These are phyloP conservation scores for Drosophila formosana DNA, from an alignment of 2,888 invertebrate species.

Conservation along the genomic window DNA sequence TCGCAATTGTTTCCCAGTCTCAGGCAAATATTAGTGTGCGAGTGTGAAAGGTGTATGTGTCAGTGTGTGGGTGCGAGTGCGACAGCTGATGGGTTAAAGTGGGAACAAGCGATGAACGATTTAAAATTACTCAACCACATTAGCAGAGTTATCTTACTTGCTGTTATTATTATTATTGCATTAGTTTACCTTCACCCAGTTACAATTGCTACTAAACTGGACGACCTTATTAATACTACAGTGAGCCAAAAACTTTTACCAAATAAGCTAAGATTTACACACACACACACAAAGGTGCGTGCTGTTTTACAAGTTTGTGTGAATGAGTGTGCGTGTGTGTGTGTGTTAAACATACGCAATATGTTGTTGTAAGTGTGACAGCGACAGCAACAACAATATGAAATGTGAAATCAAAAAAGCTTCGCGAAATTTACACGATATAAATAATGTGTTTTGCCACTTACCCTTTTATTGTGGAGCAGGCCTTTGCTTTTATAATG, in stretches of 20 bases:
- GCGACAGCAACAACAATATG: conserved; percentile 1
- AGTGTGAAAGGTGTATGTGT: neutral
- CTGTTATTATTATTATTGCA: neutral
- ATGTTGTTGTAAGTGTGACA: too few relatives aligned
- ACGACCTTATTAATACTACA: conserved; percentile 19
- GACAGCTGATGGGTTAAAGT: conserved; percentile 6
- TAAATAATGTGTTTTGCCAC: neutral
- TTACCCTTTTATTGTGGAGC: conserved; percentile 35
- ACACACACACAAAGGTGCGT: conserved; percentile 21
- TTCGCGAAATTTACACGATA: neutral
- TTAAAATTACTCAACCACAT: neutral
- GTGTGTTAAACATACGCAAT: neutral
- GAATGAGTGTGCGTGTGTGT: conserved; percentile 2
- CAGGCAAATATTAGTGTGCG: conserved; percentile 14
- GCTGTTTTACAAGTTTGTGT: neutral
- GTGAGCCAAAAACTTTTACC: conserved; percentile 33
- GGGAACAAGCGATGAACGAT: conserved; percentile 11
- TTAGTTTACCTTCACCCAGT: conserved; percentile 19
- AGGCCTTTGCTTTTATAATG: conserved; percentile 10
- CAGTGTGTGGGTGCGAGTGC: conserved; percentile 2
- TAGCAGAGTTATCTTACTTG: conserved; percentile 3
- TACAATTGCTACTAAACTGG: conserved; percentile 1
- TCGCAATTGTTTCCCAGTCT: conserved; percentile 14
- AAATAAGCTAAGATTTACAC: conserved; percentile 42
- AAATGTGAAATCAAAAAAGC: conserved; percentile 15